Evolutionary conservation across 1,140 invertebrate genomes (phyloP).

Genomic region (Drosophila repletoides): DNA sequence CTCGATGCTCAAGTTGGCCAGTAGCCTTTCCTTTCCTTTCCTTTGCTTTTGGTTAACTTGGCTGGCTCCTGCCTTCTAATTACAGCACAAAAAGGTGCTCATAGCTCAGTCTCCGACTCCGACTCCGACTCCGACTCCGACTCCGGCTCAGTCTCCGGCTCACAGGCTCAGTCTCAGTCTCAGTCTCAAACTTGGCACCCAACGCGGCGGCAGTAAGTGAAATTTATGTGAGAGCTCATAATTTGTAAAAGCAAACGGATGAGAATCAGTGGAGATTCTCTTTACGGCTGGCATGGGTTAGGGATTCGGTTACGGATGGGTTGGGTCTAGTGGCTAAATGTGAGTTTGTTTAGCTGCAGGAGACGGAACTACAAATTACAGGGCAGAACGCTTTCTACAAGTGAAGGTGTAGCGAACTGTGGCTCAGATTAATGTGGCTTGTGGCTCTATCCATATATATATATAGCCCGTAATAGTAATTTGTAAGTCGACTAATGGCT

Average conservation of each 20-base stretch:
- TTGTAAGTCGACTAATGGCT: not conserved
- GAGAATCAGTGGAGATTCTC: conserved; percentile 1
- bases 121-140: conserved; percentile 2
- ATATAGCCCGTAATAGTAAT: not conserved
- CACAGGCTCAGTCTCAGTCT: not conserved
- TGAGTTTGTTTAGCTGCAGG: conserved; percentile 34
- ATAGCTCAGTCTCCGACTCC: conserved; percentile 26
- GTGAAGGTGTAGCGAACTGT: conserved; percentile 27
- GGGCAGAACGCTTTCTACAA: conserved; percentile 7
- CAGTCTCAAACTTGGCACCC: conserved; percentile 41
- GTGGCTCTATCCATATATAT: too few species aligned
- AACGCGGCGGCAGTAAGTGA: conserved; percentile 50
- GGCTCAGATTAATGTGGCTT: conserved; percentile 49
- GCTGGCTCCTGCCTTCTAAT: conserved; percentile 60
- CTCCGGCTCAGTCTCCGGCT: not conserved
- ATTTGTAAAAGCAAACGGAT: conserved; percentile 60
- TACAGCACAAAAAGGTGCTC: conserved; percentile 61
- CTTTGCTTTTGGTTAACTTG: conserved; percentile 10
- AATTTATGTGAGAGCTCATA: conserved; percentile 77
- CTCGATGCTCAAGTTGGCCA: too few species aligned
- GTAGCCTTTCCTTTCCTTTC: not conserved
- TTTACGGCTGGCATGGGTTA: too few species aligned
- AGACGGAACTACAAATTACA: conserved; percentile 47
- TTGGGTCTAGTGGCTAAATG: not conserved
- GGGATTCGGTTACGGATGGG: too few species aligned